These are phyloP conservation scores for Aromia moschata DNA, from an alignment of 2,888 invertebrate species.

Conservation along the genomic window DNA sequence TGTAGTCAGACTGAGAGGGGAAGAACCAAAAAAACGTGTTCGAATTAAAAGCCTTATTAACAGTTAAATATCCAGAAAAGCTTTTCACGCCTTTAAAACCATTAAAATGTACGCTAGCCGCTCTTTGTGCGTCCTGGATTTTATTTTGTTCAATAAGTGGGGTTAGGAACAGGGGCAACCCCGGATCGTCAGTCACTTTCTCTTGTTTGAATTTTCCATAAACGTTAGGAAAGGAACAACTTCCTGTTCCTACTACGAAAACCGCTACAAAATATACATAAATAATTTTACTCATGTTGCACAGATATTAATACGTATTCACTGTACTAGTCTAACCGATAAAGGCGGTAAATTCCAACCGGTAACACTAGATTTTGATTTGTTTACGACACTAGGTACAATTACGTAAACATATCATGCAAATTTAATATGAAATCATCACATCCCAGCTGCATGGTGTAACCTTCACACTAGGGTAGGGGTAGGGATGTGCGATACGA, in stretches of 20 bases:
- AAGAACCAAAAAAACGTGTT: slow-evolving; percentile 95
- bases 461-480: not conserved
- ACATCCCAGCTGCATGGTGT: not conserved
- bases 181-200: slow-evolving; percentile 51
- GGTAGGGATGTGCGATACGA: too few species aligned
- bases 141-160: slow-evolving; percentile 77
- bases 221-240: slow-evolving; percentile 40
- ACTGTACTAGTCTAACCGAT: not conserved
- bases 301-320: too few species aligned
- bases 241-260: not conserved
- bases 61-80: slow-evolving; percentile 86
- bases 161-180: slow-evolving; percentile 78
- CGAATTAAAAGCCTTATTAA: slow-evolving; percentile 78
- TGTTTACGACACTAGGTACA: not conserved
- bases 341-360: not conserved
- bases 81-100: slow-evolving; percentile 71
- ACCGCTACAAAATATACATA: not conserved
- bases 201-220: slow-evolving; percentile 40
- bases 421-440: not conserved
- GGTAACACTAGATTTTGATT: not conserved
- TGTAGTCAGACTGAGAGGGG: slow-evolving; percentile 70
- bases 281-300: not conserved
- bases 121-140: slow-evolving; percentile 70
- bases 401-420: not conserved
- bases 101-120: slow-evolving; percentile 66